Evolutionary conservation across 2,797 vertebrate genomes (phyloP).

Genomic region (Aulostomus chinensis): DNA sequence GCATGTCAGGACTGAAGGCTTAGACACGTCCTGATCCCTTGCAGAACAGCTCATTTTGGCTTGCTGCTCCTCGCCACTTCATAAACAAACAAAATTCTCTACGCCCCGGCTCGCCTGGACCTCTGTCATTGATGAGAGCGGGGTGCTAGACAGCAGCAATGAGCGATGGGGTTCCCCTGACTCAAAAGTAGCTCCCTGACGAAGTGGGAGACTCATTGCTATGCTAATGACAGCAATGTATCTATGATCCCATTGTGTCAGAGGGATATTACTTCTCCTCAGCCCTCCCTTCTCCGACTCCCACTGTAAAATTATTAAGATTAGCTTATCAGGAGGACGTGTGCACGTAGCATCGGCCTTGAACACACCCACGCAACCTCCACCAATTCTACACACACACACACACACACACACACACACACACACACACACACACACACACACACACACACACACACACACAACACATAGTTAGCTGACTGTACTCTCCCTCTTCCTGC

Average conservation of each 20-base stretch:
- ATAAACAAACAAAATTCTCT: neutral
- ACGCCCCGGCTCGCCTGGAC: constrained; percentile 11
- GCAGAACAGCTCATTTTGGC: constrained; percentile 39
- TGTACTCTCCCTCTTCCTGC: constrained; percentile 31
- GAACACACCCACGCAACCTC: constrained; percentile 18
- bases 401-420: no score
- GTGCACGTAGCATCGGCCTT: constrained; percentile 24
- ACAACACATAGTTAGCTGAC: constrained; percentile 1
- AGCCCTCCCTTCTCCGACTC: constrained; percentile 44
- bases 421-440: no score
- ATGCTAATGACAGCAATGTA: constrained; percentile 73
- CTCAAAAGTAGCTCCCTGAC: constrained; percentile 41
- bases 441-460: no score
- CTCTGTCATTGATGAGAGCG: constrained; percentile 16
- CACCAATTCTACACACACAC: no score
- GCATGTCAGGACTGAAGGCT: constrained; percentile 49
- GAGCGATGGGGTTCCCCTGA: constrained; percentile 51
- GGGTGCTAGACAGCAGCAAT: constrained; percentile 22
- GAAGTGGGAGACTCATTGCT: constrained; percentile 70
- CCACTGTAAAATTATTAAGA: constrained; percentile 69
- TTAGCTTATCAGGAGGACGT: constrained; percentile 69
- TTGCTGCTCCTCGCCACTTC: constrained; percentile 10
- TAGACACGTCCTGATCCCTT: constrained; percentile 44
- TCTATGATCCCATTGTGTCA: constrained; percentile 80
- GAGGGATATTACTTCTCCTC: constrained; percentile 63